phyloP scores from a whole-genome alignment of 2,113 vertebrate genomes.

The Ursus arctos region DNA sequence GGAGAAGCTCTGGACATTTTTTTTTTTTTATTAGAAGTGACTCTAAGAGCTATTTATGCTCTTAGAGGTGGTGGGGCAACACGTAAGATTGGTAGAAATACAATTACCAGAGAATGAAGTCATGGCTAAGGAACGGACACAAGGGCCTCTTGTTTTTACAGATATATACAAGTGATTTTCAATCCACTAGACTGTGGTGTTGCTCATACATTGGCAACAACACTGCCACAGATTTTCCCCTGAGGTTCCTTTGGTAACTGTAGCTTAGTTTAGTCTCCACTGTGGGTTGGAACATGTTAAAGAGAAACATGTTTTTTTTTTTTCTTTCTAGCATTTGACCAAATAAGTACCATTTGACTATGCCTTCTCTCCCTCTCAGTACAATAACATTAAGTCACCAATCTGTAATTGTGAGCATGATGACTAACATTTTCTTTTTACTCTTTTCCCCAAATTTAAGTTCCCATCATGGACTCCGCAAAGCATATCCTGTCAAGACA shows the following conservation, averaged over 20 bases:
- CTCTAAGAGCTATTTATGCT: not conserved
- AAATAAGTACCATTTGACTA: not conserved
- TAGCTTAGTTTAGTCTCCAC: not conserved
- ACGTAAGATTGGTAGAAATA: not conserved
- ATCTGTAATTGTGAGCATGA: not conserved
- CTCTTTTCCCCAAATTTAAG: slow-evolving; percentile 12
- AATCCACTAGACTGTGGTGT: not conserved
- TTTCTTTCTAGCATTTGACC: slow-evolving; percentile 41
- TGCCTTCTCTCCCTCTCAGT: not conserved
- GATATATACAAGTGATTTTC: not conserved
- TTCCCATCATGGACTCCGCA: slow-evolving; percentile 8
- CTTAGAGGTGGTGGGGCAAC: not conserved
- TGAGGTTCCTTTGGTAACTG: slow-evolving; percentile 2
- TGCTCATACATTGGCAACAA: not conserved
- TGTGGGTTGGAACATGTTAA: slow-evolving; percentile 28
- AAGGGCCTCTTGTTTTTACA: not conserved
- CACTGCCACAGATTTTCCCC: not conserved
- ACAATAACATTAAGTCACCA: slow-evolving; percentile 1
- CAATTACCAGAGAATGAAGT: not conserved
- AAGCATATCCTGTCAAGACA: not conserved
- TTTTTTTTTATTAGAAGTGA: slow-evolving; percentile 20
- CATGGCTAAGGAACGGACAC: not conserved
- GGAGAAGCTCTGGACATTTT: not conserved
- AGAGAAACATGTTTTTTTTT: slow-evolving; percentile 29
- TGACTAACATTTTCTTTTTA: slow-evolving; percentile 35